phyloP scores from a whole-genome alignment of 2,113 vertebrate genomes.

The Pycnonotus jocosus region DNA sequence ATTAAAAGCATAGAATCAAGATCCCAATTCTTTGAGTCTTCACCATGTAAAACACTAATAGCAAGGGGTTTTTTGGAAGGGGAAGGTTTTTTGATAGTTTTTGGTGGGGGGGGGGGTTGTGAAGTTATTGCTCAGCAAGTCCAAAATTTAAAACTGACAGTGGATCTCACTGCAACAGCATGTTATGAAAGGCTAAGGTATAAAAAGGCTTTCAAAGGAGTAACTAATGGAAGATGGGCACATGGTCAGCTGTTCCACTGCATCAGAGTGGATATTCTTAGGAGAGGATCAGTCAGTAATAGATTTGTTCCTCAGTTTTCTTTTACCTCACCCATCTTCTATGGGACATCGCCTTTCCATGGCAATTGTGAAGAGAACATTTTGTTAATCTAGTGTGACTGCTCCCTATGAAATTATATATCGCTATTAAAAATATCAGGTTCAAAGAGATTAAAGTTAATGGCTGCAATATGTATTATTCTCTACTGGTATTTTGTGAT shows the following conservation, averaged over 20 bases:
- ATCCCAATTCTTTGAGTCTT: background rate
- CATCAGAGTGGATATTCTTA: background rate
- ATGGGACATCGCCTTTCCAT: background rate
- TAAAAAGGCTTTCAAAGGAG: background rate
- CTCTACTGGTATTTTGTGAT: background rate
- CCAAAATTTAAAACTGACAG: background rate
- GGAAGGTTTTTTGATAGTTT: background rate
- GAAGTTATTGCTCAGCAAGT: background rate
- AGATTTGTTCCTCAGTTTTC: background rate
- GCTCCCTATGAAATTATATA: background rate
- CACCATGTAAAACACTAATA: background rate
- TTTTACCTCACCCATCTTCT: background rate
- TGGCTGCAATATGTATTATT: background rate
- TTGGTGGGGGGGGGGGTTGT: background rate
- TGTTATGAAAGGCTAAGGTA: background rate
- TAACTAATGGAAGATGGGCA: background rate
- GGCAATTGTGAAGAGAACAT: background rate
- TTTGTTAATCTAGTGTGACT: background rate
- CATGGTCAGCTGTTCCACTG: background rate
- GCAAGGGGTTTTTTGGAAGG: rapidly evolving
- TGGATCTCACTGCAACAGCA: background rate
- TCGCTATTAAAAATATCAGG: background rate
- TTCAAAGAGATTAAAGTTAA: background rate
- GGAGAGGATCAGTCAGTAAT: background rate
- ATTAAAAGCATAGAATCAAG: background rate